Evolutionary conservation across 2,888 invertebrate species (phyloP), one percentile per base, ranked within the genome.

Genomic region (Scaptomyza flava): DNA sequence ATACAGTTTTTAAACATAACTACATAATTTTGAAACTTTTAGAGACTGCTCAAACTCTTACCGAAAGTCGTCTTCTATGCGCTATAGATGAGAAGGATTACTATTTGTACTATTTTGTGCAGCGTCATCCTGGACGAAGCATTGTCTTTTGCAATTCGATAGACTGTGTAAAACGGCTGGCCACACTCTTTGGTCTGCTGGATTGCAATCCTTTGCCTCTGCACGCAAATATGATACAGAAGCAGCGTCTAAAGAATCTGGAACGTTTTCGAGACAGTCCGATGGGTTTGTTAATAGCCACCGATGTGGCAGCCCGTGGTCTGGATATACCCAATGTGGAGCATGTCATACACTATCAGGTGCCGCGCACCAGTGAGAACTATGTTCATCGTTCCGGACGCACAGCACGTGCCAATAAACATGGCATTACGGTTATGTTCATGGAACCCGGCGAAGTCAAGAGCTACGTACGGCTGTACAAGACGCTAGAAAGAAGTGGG

Each of bases 221-320:
- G 0, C 97, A 97, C 91, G 96, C 97, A 0, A 95, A 94, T 72
- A 98, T 99, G 99, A 96, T 96, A 68, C 99, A 99, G 91, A 94
- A 96, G 68, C 98, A 98, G 88, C 93, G 99, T 14, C 92, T 99
- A 38, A 98, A 97, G 91, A 99, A 98, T 93, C 93, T 99, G 5
- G 99, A 99, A 91, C 94, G 96, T 72, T 96, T 96, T 91, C 94
- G 95, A 38, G 95, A 94, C 61, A 94, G 95, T 79, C 93, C 94
- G 0, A 93, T 94, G 73, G 95, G 96, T 0, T 91, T 99, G 7
- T 92, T 99, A 36, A 94, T 99, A 65, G 95, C 99, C 3, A 99
- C 98, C 0, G 99, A 99, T 93, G 99, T 99, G 6, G 99, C 99
- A 0, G 98, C 99, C 0, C 94, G 99, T 62, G 99, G 99, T 0